phyloP scores from a whole-genome alignment of 2,797 vertebrate species.

The Tapera naevia region DNA sequence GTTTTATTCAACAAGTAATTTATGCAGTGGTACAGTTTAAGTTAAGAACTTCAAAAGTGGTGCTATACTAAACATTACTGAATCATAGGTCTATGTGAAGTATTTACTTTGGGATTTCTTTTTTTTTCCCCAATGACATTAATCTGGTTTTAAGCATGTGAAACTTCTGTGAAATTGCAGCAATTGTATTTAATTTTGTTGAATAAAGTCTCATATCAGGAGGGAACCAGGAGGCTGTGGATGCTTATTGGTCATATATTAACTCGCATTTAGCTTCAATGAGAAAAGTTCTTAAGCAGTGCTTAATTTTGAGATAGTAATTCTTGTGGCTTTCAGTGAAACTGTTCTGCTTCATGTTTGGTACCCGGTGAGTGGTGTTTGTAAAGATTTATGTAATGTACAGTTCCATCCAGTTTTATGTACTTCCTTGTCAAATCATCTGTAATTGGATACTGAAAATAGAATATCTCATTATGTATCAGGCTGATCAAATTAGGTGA shows the following conservation, averaged over 20 bases:
- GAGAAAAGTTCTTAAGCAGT: constrained; percentile 5
- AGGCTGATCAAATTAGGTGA: background rate
- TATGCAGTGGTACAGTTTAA: background rate
- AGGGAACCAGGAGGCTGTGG: background rate
- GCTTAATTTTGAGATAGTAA: background rate
- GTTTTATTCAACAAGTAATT: background rate
- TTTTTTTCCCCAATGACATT: background rate
- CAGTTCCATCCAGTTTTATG: background rate
- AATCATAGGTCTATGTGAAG: background rate
- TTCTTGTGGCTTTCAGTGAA: background rate
- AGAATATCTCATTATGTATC: background rate
- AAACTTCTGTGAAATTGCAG: background rate
- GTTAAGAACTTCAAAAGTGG: background rate
- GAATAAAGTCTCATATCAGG: background rate
- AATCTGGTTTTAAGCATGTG: background rate
- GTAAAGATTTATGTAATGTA: background rate
- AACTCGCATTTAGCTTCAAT: background rate
- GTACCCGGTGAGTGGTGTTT: background rate
- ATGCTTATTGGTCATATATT: background rate
- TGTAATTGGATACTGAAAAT: background rate
- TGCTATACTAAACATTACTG: background rate
- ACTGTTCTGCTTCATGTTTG: background rate
- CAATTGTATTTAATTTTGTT: background rate
- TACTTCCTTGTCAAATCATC: background rate
- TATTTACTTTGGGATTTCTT: background rate